A percentile compares a stretch with the other conserved stretches of the same genome.
Evolutionary conservation across 1,140 invertebrate species (phyloP).

Genomic region (Euwallacea fornicatus): DNA sequence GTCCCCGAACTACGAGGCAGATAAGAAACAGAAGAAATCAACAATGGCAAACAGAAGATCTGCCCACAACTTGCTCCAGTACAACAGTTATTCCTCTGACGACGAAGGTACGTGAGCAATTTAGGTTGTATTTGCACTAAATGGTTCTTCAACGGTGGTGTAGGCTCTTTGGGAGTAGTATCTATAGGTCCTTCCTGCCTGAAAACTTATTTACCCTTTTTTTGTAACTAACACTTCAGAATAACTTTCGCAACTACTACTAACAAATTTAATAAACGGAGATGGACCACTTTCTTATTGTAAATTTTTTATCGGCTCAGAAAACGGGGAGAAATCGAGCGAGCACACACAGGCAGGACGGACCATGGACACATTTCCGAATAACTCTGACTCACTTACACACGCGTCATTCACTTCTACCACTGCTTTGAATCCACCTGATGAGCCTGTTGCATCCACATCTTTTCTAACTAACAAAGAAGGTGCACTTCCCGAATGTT

Average conservation of each 20-base stretch:
- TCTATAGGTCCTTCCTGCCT: conserved; percentile 54
- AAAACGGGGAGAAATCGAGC: conserved; percentile 49
- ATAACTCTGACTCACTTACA: conserved; percentile 48
- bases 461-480: conserved; percentile 15
- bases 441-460: conserved; percentile 33
- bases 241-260: conserved; percentile 44
- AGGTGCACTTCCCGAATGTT: conserved; percentile 10
- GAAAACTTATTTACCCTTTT: conserved; percentile 43
- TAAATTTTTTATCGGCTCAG: conserved; percentile 53
- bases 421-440: conserved; percentile 41
- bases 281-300: conserved; percentile 45
- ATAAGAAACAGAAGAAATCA: conserved; percentile 40
- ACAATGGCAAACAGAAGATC: conserved; percentile 38
- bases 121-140: neutral
- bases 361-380: conserved; percentile 51
- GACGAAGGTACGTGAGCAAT: conserved; percentile 71
- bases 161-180: conserved; percentile 46
- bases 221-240: conserved; percentile 50
- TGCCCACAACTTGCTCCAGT: conserved; percentile 54
- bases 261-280: conserved; percentile 45
- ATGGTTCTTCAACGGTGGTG: conserved; percentile 26
- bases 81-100: conserved; percentile 83
- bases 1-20: conserved; percentile 47
- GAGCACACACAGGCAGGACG: conserved; percentile 54
- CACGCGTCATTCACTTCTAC: conserved; percentile 49